Conservation (phyloP, 2,797 vertebrate species). For the Botia kubotai region DNA sequence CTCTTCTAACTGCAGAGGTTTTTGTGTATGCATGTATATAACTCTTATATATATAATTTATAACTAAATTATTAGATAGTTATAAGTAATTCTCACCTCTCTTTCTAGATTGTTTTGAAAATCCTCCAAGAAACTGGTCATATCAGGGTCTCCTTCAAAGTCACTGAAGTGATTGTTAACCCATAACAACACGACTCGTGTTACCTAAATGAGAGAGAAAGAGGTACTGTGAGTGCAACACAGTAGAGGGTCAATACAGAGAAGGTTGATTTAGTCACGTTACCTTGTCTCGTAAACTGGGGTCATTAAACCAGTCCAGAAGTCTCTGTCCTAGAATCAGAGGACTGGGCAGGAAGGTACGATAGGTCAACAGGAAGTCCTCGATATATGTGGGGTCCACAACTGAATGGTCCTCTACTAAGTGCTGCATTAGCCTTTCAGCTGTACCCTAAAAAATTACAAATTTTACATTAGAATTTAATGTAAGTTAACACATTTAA, state of each 20-base stretch:
- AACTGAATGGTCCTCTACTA: conserved; percentile 98
- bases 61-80: background rate
- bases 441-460: conserved; percentile 86
- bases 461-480: background rate
- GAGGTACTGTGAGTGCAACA: background rate
- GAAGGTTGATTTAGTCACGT: background rate
- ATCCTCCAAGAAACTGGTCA: conserved; percentile 88
- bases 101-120: conserved; percentile 89
- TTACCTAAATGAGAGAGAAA: conserved; percentile 75
- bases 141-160: conserved; percentile 88
- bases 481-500: background rate
- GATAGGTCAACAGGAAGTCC: conserved; percentile 96
- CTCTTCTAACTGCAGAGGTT: background rate
- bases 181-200: conserved; percentile 88
- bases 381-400: conserved; percentile 99
- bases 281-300: conserved; percentile 99
- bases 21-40: background rate
- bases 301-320: conserved; percentile 99
- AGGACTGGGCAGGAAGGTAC: conserved; percentile 97
- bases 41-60: no score
- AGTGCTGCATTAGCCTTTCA: conserved; percentile 96
- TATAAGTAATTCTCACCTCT: conserved; percentile 75
- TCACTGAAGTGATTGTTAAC: conserved; percentile 93
- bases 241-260: background rate
- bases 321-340: conserved; percentile 98